Evolutionary conservation across 2,888 invertebrate genomes (phyloP).

Genomic region (Lysandra bellargus): DNA sequence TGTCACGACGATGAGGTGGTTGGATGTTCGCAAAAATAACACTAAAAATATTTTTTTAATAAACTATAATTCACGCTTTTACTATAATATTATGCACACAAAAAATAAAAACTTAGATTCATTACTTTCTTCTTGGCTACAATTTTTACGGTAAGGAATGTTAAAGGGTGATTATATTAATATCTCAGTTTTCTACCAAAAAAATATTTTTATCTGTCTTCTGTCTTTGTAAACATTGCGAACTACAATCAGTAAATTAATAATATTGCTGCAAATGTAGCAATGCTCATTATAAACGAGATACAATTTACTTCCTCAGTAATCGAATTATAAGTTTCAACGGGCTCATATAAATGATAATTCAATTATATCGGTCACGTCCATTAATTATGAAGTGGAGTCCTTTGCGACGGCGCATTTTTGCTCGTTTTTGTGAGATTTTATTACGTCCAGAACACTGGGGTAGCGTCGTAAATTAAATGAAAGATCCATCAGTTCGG

Average conservation of each 20-base stretch:
- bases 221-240: neutral
- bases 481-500: conserved; percentile 79
- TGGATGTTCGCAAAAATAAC: conserved; percentile 54
- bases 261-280: neutral
- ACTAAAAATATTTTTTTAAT: conserved; percentile 50
- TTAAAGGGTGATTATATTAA: neutral
- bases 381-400: conserved; percentile 30
- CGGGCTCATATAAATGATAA: conserved; percentile 30
- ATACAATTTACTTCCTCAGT: conserved; percentile 17
- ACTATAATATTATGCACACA: neutral
- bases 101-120: neutral
- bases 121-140: too few species aligned
- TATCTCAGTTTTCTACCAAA: neutral
- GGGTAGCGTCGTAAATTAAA: conserved; percentile 78
- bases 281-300: neutral
- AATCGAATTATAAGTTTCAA: conserved; percentile 2
- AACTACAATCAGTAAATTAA: too few species aligned
- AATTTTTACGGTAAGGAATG: too few species aligned
- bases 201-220: neutral
- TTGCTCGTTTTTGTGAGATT: conserved; percentile 75
- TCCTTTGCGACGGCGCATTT: conserved; percentile 51
- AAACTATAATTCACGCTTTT: conserved; percentile 19
- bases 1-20: conserved; percentile 57
- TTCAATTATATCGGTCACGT: conserved; percentile 32
- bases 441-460: conserved; percentile 72